Base-by-base conservation (phyloP, 2,797 vertebrate genomes). In the Morelia viridis region DNA sequence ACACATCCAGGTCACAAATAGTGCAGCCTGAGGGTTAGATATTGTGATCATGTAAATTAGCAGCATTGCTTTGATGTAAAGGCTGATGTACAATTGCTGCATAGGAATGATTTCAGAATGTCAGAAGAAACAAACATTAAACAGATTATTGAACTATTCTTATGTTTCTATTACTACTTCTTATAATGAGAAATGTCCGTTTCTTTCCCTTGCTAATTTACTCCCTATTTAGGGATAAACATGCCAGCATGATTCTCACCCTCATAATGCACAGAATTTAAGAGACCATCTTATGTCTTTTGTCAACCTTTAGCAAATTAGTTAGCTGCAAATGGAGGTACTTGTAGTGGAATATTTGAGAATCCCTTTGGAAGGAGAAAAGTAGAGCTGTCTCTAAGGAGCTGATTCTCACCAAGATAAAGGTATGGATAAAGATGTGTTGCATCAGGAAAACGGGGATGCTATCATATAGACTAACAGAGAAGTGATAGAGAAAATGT, bases 21-120 rank as follows among this genome's bases (percentile, higher is more conserved):
- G 92, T 93, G 87, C 92, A 93, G 95, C 92, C 76, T 93, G 41
- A 11, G n/a, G 57, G 13, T 92, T 85, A 3, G 46, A 88, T 41
- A 85, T 94, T 76, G 87, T 91, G 89, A 89, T 93, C 58, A 91
- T 94, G 58, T 93, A 93, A 94, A 86, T 95, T 93, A 92, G 50
- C 6, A 58, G 60, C 15, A 65, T 5, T 58, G 89, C 89, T 92
- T 92, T 92, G 92, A 92, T 83, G 60, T 80, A 60, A 57, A 92
- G 28, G 26, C 31, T 19, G 41, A 87, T 28, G 50, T 28, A 56
- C n/a, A 86, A 53, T 87, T 62, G 35, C 50, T 56, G 61, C 28
- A 6, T 31, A 64, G n/a, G 13, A 62, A 56, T 56, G 56, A 58
- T 71, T 58, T 46, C 46, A 56, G 46, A 57, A 57, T 65, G 31